phyloP scores from a whole-genome alignment of 2,113 vertebrate genomes.

The Vidua macroura region DNA sequence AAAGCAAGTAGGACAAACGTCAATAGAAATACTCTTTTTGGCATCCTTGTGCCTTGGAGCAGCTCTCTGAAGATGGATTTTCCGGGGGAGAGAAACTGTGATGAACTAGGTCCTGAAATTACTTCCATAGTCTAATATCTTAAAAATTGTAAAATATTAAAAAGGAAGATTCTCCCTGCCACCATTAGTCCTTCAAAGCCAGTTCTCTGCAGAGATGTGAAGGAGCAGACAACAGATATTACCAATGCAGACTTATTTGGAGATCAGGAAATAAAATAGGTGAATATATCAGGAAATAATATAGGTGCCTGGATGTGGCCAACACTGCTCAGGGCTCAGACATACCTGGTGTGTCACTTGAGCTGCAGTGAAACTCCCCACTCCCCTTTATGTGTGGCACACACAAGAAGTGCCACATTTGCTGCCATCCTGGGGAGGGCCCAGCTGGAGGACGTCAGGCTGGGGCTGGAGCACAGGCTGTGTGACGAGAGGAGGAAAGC shows the following conservation, averaged over 20 bases:
- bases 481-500: fast-evolving
- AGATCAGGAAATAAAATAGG: not conserved
- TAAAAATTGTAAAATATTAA: slow-evolving; percentile 19
- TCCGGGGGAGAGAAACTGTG: not conserved
- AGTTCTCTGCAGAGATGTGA: not conserved
- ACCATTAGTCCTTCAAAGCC: not conserved
- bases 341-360: not conserved
- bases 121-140: not conserved
- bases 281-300: not conserved
- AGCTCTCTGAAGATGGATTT: not conserved
- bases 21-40: slow-evolving; percentile 33
- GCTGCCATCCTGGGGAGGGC: not conserved
- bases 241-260: not conserved
- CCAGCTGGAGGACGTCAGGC: fast-evolving
- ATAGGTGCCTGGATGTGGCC: not conserved
- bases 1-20: not conserved
- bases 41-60: not conserved
- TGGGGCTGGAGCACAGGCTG: not conserved
- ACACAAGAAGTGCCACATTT: fast-evolving
- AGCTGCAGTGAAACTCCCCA: not conserved
- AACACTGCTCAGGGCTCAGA: not conserved
- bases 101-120: not conserved
- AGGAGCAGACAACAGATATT: not conserved
- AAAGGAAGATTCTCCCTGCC: not conserved
- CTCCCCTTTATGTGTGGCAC: fast-evolving